Evolutionary conservation across 2,797 vertebrate species (phyloP).

Genomic region (Alcedo quadribrachys): DNA sequence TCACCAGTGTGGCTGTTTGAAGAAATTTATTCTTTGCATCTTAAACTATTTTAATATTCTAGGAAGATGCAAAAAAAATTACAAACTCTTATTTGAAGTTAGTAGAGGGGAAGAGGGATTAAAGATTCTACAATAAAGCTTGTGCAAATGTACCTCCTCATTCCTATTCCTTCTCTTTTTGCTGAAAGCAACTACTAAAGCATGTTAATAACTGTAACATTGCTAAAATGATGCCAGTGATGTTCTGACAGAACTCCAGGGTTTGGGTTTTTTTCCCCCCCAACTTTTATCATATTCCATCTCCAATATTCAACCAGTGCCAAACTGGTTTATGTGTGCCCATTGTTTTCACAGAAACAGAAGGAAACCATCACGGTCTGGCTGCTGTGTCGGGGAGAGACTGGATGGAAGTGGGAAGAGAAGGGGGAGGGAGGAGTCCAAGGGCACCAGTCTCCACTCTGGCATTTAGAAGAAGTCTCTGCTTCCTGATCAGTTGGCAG

Average conservation of each 20-base stretch:
- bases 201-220: conserved; percentile 12
- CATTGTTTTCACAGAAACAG: conserved; percentile 18
- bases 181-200: conserved; percentile 30
- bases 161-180: conserved; percentile 31
- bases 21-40: neutral
- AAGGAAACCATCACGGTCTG: neutral
- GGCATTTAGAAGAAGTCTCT: conserved; percentile 1
- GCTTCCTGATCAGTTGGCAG: conserved; percentile 14
- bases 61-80: neutral
- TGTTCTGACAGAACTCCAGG: conserved; percentile 28
- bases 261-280: neutral
- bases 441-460: neutral
- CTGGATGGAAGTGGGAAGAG: neutral
- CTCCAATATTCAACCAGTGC: conserved; percentile 25
- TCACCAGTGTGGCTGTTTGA: neutral
- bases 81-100: conserved; percentile 5
- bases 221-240: neutral
- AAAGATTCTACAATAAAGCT: neutral
- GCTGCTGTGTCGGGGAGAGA: neutral
- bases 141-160: neutral
- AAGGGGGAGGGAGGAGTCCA: neutral
- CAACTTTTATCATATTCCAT: conserved; percentile 27
- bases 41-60: neutral
- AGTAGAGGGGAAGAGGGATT: neutral
- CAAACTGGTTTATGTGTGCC: conserved; percentile 23